Percentiles rank a stretch among this genome's conserved stretches.
These are phyloP conservation scores for Phoebastria nigripes DNA, from an alignment of 2,797 vertebrate species.

Conservation along the genomic window DNA sequence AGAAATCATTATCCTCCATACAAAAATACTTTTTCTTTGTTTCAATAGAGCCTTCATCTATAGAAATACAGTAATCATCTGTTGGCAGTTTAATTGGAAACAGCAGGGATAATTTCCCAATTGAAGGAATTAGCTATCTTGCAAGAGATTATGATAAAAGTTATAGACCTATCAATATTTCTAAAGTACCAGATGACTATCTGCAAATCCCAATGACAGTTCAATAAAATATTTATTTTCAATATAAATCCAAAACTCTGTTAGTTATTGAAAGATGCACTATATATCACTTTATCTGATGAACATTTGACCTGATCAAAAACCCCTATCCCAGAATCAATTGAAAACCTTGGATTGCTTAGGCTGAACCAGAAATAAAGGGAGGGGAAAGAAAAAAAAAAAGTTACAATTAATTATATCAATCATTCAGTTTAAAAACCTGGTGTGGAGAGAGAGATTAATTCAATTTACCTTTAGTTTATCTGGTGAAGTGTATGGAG, in stretches of 20 bases:
- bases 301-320: neutral
- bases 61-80: neutral
- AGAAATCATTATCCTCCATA: neutral
- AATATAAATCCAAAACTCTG: neutral
- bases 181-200: neutral
- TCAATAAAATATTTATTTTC: neutral
- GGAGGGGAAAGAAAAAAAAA: neutral
- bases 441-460: neutral
- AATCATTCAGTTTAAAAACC: neutral
- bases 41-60: neutral
- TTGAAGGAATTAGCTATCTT: neutral
- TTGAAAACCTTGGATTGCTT: neutral
- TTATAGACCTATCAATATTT: neutral
- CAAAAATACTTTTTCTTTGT: neutral
- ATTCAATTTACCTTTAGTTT: constrained; percentile 88
- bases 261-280: neutral
- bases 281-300: neutral
- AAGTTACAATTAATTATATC: neutral
- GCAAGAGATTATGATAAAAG: neutral
- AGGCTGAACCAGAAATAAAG: neutral
- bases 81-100: neutral
- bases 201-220: neutral
- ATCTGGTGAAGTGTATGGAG: constrained; percentile 95
- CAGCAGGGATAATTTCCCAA: neutral
- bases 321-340: neutral